Percentiles rank a stretch among this genome's conserved stretches.
These are phyloP conservation scores for Terebella lapidaria DNA, from an alignment of 2,888 invertebrate genomes.

Conservation along the genomic window DNA sequence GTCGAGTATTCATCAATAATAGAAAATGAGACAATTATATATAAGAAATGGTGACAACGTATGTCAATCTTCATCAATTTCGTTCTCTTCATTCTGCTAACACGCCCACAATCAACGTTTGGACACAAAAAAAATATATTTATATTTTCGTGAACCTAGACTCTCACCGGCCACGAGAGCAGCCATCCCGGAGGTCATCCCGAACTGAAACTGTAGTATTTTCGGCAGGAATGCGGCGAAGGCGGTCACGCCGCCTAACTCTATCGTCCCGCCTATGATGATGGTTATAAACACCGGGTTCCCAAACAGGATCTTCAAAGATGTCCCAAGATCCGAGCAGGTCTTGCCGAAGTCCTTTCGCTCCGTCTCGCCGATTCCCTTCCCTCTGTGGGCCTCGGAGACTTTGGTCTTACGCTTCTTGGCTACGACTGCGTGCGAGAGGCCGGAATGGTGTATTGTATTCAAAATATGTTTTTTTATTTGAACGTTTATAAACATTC, in stretches of 20 bases:
- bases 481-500: too few species aligned
- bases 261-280: conserved; percentile 1
- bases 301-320: neutral
- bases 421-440: neutral
- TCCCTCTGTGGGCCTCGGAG: conserved; percentile 3
- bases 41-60: too few species aligned
- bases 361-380: neutral
- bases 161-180: conserved; percentile 2
- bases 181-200: neutral
- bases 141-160: too few species aligned
- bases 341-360: conserved; percentile 3
- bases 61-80: too few species aligned
- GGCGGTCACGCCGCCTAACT: neutral
- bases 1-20: too few species aligned
- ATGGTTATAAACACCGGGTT: neutral
- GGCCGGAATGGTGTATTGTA: too few species aligned
- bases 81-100: too few species aligned
- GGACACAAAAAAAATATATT: too few species aligned
- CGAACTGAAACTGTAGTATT: conserved; percentile 10
- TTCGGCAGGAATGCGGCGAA: conserved; percentile 9
- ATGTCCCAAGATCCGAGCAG: neutral
- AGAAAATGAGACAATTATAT: too few species aligned
- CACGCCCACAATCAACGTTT: too few species aligned
- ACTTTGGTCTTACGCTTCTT: neutral
- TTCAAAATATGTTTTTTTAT: too few species aligned